These are phyloP conservation scores for Arizona elegans DNA, from an alignment of 2,113 vertebrate species.

Conservation along the genomic window DNA sequence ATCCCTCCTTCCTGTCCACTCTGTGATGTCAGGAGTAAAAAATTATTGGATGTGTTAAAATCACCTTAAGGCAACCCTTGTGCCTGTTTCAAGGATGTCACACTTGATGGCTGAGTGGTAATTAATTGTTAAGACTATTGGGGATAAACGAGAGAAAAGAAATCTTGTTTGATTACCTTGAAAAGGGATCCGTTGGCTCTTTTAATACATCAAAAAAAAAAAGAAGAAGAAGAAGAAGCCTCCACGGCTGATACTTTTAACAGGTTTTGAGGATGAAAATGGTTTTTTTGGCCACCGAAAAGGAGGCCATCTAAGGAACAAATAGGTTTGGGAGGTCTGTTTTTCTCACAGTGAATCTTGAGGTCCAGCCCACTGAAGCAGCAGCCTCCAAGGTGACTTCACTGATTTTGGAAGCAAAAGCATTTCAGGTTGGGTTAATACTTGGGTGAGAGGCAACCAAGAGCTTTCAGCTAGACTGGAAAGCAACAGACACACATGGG, in stretches of 20 bases:
- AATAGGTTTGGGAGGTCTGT: neutral
- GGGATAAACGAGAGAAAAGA: constrained; percentile 13
- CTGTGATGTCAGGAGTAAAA: constrained; percentile 62
- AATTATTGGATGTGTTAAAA: constrained; percentile 49
- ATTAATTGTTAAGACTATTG: neutral
- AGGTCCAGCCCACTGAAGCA: neutral
- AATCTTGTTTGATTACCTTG: constrained; percentile 21
- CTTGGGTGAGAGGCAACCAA: neutral
- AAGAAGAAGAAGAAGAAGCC: no score
- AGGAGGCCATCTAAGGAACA: neutral
- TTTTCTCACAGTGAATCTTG: neutral
- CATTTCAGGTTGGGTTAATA: neutral
- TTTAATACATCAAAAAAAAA: neutral
- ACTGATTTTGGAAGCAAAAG: neutral
- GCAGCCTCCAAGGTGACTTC: neutral
- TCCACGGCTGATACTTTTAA: neutral
- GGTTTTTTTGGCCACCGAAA: neutral
- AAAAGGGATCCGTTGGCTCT: constrained; percentile 16
- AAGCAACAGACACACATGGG: neutral
- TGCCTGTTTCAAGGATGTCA: constrained; percentile 29
- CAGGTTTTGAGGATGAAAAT: neutral
- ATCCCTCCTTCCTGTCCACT: constrained; percentile 79
- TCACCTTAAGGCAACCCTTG: constrained; percentile 35
- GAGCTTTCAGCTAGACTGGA: neutral
- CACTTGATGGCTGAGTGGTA: constrained; percentile 21